A percentile compares a stretch with the other conserved stretches of the same genome.
Conservation (phyloP, 2,797 vertebrate species). For the Sebastes umbrosus region DNA sequence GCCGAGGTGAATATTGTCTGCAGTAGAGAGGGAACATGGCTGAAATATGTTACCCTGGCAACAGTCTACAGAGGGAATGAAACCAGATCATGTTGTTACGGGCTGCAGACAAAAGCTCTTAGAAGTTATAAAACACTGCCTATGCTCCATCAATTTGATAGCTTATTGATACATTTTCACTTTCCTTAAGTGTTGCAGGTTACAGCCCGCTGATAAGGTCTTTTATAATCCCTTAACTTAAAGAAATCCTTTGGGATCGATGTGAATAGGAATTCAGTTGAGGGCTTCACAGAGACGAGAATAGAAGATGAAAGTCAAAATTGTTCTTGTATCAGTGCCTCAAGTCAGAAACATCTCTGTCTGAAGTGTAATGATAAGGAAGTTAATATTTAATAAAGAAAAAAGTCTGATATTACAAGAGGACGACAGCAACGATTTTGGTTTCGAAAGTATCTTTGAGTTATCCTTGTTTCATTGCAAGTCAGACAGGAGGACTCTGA, state of each 20-base stretch:
- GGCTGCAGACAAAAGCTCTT: conserved; percentile 24
- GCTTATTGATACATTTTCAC: conserved; percentile 22
- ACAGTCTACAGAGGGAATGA: conserved; percentile 43
- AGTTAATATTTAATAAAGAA: not conserved
- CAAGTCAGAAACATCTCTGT: not conserved
- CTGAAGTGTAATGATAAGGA: conserved; percentile 9
- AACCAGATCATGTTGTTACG: conserved; percentile 27
- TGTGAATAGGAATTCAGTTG: conserved; percentile 3
- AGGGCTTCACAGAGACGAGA: not conserved
- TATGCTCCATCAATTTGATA: not conserved
- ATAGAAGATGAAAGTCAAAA: conserved; percentile 24
- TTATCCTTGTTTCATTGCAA: not conserved
- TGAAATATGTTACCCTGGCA: conserved; percentile 64
- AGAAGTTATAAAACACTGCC: conserved; percentile 19
- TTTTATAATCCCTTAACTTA: not conserved
- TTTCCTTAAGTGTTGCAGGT: not conserved
- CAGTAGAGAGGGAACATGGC: conserved; percentile 35
- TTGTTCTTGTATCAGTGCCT: conserved; percentile 13
- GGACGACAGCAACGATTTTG: not conserved
- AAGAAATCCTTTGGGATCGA: not conserved
- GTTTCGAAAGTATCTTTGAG: not conserved
- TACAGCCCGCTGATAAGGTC: not conserved
- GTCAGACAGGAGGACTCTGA: not conserved
- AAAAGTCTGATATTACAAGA: not conserved
- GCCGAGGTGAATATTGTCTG: conserved; percentile 21